Base-by-base conservation (phyloP, 2,888 invertebrate species). In the Coenonympha glycerion region DNA sequence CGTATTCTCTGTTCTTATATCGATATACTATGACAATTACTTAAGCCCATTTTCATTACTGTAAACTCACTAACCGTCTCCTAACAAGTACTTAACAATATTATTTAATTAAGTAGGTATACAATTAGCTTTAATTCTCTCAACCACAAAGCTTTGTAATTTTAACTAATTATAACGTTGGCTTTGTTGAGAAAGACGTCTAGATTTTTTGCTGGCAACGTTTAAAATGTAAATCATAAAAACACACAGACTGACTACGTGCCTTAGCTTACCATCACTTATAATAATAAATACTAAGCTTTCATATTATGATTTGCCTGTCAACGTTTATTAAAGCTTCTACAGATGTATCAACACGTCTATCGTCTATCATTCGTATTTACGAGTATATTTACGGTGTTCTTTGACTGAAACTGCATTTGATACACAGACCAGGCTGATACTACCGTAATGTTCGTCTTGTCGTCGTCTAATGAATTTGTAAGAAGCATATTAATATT, bases 231-330 rank as follows among this genome's bases (percentile, higher is more conserved):
- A 47, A 47, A 41, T 45, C 30, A 40, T 60, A 64, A 64, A 67
- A 74, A 76, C 72, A 72, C 71, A 74, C 39, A n/a, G n/a, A 50
- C 42, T 48, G 54, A 46, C 49, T 37, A 33, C 44, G 41, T 53
- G 51, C 63, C 62, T 68, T 55, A 68, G 67, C 69, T 71, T 71
- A 73, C 67, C 70, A 76, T 73, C 39, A 8, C 24, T 39, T 37
- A 30, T 78, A n/a, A n/a, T n/a, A n/a, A n/a, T n/a, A n/a, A 79
- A 81, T 79, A 71, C 74, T 73, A 72, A 73, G 73, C 80, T 79
- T 79, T 80, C 75, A 76, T 74, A 69, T 67, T n/a, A 21, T 39
- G 22, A 36, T 36, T 36, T 60, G 62, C 69, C 73, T 78, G 76
- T 79, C 73, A 73, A 76, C 72, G 63, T 65, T 69, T 71, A 72